Evolutionary conservation across 2,797 vertebrate genomes (phyloP), one percentile per base, ranked within the genome.

Genomic region (Centropyge bicolor): DNA sequence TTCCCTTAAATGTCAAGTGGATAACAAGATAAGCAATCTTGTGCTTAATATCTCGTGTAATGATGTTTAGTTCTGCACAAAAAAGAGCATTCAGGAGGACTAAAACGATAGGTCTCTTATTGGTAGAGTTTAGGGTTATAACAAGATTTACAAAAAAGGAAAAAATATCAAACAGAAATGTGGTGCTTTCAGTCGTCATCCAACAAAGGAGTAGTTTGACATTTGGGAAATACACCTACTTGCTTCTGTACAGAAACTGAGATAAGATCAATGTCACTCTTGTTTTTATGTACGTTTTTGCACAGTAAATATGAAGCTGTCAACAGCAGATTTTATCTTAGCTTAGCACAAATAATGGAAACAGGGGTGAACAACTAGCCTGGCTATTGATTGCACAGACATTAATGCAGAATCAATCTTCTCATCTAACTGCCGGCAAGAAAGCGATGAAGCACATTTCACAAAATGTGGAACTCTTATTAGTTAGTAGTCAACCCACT

Each of bases 291-390:
- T 22, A 31, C 0, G 20, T 45, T 43, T 14, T 56, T 41, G 16
- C 41, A 56, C 66, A 9, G 51, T 60, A 20, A 35, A 60, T 76
- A n/a, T 76, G 8, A 68, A 19, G 19, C 12, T 64, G 38, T 3
- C 55, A 20, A 8, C 40, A n/a, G 40, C 19, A 59, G 22, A 16
- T 60, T 35, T 61, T 8, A 35, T 14, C 31, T 43, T 27, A 41
- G 51, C 16, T 27, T 43, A 38, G 66, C n/a, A 54, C 48, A 67
- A 41, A 19, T 5, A 27, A 22, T 52, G 31, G 16, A 36, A 38
- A 57, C 27, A 38, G 19, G 49, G 49, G 11, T 31, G 22, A 46
- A 51, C 22, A 54, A 12, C 20, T 40, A 8, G 22, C 7, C 14
- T 43, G 40, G 27, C 43, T 48, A 8, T 10, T 20, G 1, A 48